Percentiles rank a stretch among this genome's conserved stretches.
Conservation (phyloP, 2,797 vertebrate genomes). For the Gorsachius magnificus region DNA sequence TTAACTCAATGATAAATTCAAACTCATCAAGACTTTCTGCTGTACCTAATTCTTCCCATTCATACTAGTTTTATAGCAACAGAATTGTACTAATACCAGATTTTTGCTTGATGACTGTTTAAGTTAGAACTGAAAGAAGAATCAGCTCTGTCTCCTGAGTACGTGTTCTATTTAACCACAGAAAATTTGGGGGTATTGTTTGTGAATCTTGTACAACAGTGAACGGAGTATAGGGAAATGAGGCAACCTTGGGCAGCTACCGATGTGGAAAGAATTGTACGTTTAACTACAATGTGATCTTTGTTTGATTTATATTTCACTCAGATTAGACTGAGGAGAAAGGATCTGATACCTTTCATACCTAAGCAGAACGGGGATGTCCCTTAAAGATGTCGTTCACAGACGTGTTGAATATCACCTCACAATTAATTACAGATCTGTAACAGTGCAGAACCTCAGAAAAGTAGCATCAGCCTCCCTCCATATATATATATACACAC, state of each 20-base stretch:
- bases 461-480: background rate
- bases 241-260: background rate
- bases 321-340: background rate
- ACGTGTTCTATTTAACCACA: background rate
- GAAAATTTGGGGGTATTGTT: background rate
- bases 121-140: background rate
- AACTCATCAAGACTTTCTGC: background rate
- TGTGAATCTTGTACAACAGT: background rate
- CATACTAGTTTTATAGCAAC: background rate
- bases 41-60: background rate
- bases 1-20: background rate
- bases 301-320: background rate
- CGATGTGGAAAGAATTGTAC: background rate
- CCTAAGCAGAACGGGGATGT: background rate
- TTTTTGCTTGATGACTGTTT: background rate
- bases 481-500: background rate
- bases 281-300: background rate
- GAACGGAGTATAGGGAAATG: background rate
- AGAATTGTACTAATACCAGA: background rate
- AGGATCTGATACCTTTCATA: background rate
- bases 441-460: background rate
- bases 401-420: background rate
- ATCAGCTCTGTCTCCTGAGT: background rate
- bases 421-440: background rate
- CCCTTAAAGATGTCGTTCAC: background rate